phyloP scores from a whole-genome alignment of 2,888 invertebrate species.

The Hypsopygia costalis region DNA sequence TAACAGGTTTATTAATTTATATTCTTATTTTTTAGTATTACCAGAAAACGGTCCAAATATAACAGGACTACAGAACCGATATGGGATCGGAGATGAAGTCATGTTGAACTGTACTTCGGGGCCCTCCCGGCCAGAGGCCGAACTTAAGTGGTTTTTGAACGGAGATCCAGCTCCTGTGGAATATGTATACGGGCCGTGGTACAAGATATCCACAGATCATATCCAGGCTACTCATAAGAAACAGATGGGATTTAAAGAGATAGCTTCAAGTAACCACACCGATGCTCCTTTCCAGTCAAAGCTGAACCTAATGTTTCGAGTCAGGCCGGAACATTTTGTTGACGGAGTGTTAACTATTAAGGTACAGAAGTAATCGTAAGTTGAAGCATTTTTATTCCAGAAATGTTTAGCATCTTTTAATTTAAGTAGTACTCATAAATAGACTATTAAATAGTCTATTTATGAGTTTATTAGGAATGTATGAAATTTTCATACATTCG shows the following conservation, averaged over 20 bases:
- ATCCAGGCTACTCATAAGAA: neutral
- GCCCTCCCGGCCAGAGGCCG: conserved; percentile 88
- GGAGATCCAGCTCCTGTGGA: conserved; percentile 81
- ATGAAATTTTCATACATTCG: too few species aligned
- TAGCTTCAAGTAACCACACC: conserved; percentile 57
- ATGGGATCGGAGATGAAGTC: conserved; percentile 87
- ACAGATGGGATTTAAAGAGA: too few species aligned
- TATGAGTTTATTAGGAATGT: too few species aligned
- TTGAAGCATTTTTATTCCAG: too few species aligned
- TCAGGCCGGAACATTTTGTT: conserved; percentile 86
- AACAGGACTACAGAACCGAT: conserved; percentile 87
- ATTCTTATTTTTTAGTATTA: conserved; percentile 82
- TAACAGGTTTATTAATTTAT: too few species aligned
- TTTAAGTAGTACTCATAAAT: too few species aligned
- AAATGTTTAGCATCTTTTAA: too few species aligned
- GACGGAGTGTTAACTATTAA: conserved; percentile 90
- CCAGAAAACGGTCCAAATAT: conserved; percentile 89
- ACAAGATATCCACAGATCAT: conserved; percentile 51
- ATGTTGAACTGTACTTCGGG: conserved; percentile 90
- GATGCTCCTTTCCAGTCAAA: conserved; percentile 82
- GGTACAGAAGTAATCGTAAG: conserved; percentile 47
- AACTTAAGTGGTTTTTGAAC: conserved; percentile 91
- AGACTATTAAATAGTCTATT: too few species aligned
- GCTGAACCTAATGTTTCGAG: conserved; percentile 87
- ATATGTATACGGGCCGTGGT: conserved; percentile 74